Conservation (phyloP, 1,140 invertebrate genomes). For the Apolygus lucorum region DNA sequence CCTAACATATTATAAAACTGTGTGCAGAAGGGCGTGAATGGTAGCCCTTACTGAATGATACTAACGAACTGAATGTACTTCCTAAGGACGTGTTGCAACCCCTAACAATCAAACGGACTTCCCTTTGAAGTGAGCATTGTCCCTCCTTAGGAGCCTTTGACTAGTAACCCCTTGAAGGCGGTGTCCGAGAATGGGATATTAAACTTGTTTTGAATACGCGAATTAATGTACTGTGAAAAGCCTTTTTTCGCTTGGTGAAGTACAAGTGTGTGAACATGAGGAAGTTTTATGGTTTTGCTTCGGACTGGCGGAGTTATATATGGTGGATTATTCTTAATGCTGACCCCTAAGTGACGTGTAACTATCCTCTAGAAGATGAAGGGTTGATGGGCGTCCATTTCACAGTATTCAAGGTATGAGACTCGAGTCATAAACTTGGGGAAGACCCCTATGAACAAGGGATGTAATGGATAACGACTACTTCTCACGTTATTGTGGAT, state of each 20-base stretch:
- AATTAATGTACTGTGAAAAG: constrained; percentile 15
- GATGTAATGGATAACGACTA: too few species aligned
- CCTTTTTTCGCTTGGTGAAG: neutral
- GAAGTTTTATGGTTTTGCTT: neutral
- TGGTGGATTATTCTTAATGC: constrained; percentile 1
- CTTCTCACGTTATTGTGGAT: too few species aligned
- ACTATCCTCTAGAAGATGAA: constrained; percentile 1
- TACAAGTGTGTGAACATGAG: constrained; percentile 8
- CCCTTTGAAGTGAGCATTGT: neutral
- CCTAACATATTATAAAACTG: neutral
- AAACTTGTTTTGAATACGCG: constrained; percentile 16
- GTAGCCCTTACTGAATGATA: neutral
- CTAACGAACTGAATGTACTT: constrained; percentile 12
- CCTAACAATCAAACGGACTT: neutral
- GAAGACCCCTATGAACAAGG: too few species aligned
- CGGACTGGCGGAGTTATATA: neutral
- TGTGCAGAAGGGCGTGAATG: constrained; percentile 7
- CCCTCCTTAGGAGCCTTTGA: neutral
- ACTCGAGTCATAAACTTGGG: neutral
- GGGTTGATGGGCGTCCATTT: neutral
- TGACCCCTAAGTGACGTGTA: constrained; percentile 9
- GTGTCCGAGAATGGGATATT: constrained; percentile 9
- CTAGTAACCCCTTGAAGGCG: neutral
- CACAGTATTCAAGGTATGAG: constrained; percentile 1
- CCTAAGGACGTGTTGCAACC: constrained; percentile 7